Evolutionary conservation across 2,888 invertebrate genomes (phyloP).

Genomic region (Pseudolycoriella hygida): DNA sequence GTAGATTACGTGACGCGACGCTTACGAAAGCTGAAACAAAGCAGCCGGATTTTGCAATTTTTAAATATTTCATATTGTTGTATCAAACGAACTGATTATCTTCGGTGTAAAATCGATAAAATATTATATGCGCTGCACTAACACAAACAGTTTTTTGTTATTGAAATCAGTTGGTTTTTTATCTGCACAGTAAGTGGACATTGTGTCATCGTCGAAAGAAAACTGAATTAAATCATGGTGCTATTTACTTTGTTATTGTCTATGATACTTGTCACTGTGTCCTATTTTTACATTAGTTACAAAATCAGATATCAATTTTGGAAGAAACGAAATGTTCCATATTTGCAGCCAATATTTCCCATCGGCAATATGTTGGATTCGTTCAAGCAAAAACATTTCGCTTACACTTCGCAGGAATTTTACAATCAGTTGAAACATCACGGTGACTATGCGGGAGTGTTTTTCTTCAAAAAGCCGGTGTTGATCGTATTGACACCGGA

Average conservation of each 20-base stretch:
- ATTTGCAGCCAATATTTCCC: constrained; percentile 9
- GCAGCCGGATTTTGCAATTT: no score
- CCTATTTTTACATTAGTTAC: constrained; percentile 1
- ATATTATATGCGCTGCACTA: no score
- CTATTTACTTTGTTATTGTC: background rate
- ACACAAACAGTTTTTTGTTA: no score
- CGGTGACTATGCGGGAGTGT: constrained; percentile 9
- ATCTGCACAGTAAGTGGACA: no score
- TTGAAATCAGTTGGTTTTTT: no score
- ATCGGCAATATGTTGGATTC: constrained; percentile 9
- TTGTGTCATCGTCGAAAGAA: no score
- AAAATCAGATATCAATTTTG: constrained; percentile 6
- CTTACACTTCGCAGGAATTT: constrained; percentile 5
- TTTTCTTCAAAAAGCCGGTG: constrained; percentile 6
- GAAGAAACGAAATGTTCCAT: constrained; percentile 9
- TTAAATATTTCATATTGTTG: no score
- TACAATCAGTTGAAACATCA: constrained; percentile 9
- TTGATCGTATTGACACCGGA: constrained; percentile 7
- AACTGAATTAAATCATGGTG: background rate
- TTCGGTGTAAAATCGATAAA: no score
- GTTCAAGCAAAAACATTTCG: constrained; percentile 5
- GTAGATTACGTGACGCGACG: no score
- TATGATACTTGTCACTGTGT: background rate
- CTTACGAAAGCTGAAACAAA: no score
- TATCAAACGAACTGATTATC: no score